Base-by-base conservation (phyloP, 2,888 invertebrate genomes). In the Chrysotoxum bicinctum region DNA sequence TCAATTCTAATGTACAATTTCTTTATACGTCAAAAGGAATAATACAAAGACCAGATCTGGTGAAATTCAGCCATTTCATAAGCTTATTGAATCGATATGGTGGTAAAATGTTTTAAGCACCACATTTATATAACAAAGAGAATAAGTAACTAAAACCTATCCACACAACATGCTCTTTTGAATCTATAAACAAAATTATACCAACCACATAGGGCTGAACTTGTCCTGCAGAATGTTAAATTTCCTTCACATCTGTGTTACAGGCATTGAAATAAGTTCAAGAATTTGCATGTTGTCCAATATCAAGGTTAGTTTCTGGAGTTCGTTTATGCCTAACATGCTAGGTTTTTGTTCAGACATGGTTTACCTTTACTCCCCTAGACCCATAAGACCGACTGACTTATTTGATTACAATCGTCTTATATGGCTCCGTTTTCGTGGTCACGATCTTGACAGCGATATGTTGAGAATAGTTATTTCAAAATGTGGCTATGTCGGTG, bases 381-480 rank as follows among this genome's bases (percentile, higher is more conserved):
- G 40, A 10, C 21, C 37, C 0, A 19, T 6, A 19, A 10, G 16
- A 16, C 37, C 7, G 8, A 58, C 16, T 35, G 21, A 35, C 58
- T 48, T 35, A 35, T 60, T 58, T 58, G 48, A 72, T 58, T 72
- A 19, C 43, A 16, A 30, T 43, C 62, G 40, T 26, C 43, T 43
- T 30, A 58, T 32, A 12, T n/a, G n/a, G 50, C 50, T 62, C 43
- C 26, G 16, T 68, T 75, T 73, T 79, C 66, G 66, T 45, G 79
- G 79, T 80, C 79, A 80, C 68, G 79, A 74, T 80, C 74, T 68
- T 79, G 79, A 79, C 73, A 73, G 79, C 64, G 30, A 58, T 66
- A 78, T 64, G 68, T 50, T 40, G 14, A n/a, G 37, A 64, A 14
- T 30, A 60, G 52, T 78, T 56, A 37, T 52, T 16, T 35, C 3